Evolutionary conservation across 2,888 invertebrate genomes (phyloP).

Genomic region (Hedya salicella): DNA sequence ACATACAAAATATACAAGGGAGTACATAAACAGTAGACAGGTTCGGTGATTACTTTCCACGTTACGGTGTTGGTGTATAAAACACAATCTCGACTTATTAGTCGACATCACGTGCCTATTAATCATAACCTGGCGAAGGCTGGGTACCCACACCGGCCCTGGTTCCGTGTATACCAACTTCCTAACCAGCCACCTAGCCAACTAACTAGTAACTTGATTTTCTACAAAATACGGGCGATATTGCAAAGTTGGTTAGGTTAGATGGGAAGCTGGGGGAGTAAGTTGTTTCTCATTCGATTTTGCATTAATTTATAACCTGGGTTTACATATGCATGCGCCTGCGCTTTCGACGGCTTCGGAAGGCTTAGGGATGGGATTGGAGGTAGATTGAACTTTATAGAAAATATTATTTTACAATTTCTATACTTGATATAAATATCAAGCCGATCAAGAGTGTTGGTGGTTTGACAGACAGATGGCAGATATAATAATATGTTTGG

Average conservation of each 20-base stretch:
- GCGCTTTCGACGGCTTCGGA: constrained; percentile 47
- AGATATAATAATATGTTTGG: no score
- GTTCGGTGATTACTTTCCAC: background rate
- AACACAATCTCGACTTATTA: constrained; percentile 24
- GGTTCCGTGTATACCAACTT: background rate
- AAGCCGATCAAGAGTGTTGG: no score
- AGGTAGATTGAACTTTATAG: no score
- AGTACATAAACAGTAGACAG: no score
- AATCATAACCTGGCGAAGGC: constrained; percentile 48
- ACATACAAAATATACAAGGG: no score
- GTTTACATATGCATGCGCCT: constrained; percentile 64
- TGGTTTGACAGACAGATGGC: no score
- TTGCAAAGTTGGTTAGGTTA: background rate
- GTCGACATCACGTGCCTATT: constrained; percentile 23
- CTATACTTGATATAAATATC: no score
- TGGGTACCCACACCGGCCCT: constrained; percentile 37
- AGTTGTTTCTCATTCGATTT: constrained; percentile 62
- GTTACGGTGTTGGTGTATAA: constrained; percentile 1
- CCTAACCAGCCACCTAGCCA: background rate
- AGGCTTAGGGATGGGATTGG: constrained; percentile 34
- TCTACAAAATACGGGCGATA: background rate
- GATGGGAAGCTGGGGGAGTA: constrained; percentile 4
- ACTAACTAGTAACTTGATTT: background rate
- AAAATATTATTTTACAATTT: no score
- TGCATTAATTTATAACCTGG: constrained; percentile 64